Base-by-base conservation (phyloP, 2,797 vertebrate species). In the Hydrolagus colliei region DNA sequence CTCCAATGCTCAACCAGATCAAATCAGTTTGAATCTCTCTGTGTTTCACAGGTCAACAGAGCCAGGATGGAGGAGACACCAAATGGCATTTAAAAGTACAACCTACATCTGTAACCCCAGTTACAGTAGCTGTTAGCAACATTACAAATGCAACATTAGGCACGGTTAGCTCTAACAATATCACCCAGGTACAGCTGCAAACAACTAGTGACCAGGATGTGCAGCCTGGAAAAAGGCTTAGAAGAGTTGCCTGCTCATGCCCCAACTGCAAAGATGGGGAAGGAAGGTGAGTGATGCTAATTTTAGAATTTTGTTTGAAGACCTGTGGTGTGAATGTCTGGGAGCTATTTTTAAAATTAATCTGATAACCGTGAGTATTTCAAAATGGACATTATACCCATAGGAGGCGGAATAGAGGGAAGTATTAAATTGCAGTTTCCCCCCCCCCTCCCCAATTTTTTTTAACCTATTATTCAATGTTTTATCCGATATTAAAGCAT, bases 201-300 rank as follows among this genome's bases (percentile, higher is more conserved):
- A 97, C 96, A 91, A 95, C 95, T 79, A 97, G 97, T 2, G 98
- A 99, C 89, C 97, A 97, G 90, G 98, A 99, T 87, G 95, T 95
- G 0, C 96, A 95, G 6, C 96, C 98, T 71, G 97, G 97, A 92
- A 99, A 99, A 92, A 95, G 97, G 88, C 91, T 98, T 8, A 95
- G 97, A 86, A 95, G 98, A 85, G 97, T 99, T 72, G 98, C 98
- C 88, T 99, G 98, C 89, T 98, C 98, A 0, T 99, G 98, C 91
- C 98, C 98, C 80, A 99, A 99, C 90, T 99, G 98, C 93, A 95
- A 98, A 90, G 98, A 99, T 86, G 97, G 97, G 90, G 98, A 99
- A 91, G 97, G 97, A 92, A 98, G 98, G 98, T 98, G 95, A 86
- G 88, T 52, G 16, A 61, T 86, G 76, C 65, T 20, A 87, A 12